Base-by-base conservation (phyloP, 2,888 invertebrate genomes). In the Agrochola lychnidis region DNA sequence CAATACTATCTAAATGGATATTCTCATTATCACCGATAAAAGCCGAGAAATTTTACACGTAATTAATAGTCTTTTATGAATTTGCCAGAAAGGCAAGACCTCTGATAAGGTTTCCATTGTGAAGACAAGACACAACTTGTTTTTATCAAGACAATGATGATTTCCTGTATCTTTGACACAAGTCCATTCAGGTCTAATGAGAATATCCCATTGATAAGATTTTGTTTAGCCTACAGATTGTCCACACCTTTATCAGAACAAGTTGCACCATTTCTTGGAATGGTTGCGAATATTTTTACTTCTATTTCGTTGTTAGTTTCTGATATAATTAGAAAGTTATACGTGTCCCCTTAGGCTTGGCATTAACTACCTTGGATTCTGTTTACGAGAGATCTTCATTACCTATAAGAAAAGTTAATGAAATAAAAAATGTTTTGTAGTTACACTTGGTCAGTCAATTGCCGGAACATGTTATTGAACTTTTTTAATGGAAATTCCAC, bases 41-140 rank as follows among this genome's bases (percentile, higher is more conserved):
- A 73, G 82, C 69, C 78, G 91, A 89, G 85, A 89, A 92, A 91
- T 87, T 90, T 92, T 90, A 89, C 92, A 91, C 90, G n/a, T 70
- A 64, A 74, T 79, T 87, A 83, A 73, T 74, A 66, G 82, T 70
- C 79, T 84, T 81, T 84, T 83, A 87, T 87, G 82, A 64, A 82
- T 76, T 87, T 86, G 89, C 86, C 78, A 81, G 87, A 84, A 84
- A 83, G 86, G 66, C 48, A 57, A 67, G 12, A 62, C 69, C 68
- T 57, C 56, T 78, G 86, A 88, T 87, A 88, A 86, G 74, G 36
- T 59, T 36, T 53, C 78, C 73, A 85, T 88, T 83, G 86, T 88
- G n/a, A 73, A 66, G 51, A 73, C 77, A 83, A 83, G 84, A 84
- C 84, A 57, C 51, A 82, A 83, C 76, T 73, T 73, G 87, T 79